Percentiles rank a stretch among this genome's conserved stretches.
Evolutionary conservation across 2,888 invertebrate species (phyloP).

Genomic region (Pasiphila rectangulata): DNA sequence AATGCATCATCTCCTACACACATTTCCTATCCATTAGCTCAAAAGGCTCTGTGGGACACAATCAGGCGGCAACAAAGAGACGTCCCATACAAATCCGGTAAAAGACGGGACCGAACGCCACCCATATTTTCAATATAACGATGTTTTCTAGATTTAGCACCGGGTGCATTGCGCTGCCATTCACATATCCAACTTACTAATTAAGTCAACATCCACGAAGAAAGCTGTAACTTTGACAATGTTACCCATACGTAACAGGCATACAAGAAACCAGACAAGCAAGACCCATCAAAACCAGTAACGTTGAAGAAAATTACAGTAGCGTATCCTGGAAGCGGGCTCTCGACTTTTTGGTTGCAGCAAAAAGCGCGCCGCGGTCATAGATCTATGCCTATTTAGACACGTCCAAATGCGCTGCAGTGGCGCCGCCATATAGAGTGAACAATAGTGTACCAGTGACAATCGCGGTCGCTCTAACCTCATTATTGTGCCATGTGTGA

Average conservation of each 20-base stretch:
- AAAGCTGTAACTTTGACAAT: conserved; percentile 79
- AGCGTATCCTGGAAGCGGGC: conserved; percentile 21
- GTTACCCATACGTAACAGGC: conserved; percentile 75
- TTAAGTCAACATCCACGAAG: conserved; percentile 76
- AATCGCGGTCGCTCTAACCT: conserved; percentile 63
- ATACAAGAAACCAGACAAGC: conserved; percentile 45
- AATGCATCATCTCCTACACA: conserved; percentile 18
- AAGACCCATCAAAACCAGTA: conserved; percentile 38
- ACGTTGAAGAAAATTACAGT: background rate
- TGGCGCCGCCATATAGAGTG: conserved; percentile 75
- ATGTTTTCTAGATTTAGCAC: conserved; percentile 66
- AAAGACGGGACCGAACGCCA: conserved; percentile 52
- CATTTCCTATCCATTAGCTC: conserved; percentile 26
- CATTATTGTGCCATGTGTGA: conserved; percentile 69
- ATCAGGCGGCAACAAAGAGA: conserved; percentile 42
- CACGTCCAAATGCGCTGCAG: conserved; percentile 62
- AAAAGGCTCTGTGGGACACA: conserved; percentile 29
- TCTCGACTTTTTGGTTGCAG: conserved; percentile 45
- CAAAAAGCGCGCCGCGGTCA: conserved; percentile 70
- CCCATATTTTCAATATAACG: conserved; percentile 77
- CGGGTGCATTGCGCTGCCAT: conserved; percentile 76
- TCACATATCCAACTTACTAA: conserved; percentile 80
- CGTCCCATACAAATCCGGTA: conserved; percentile 47
- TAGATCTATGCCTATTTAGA: conserved; percentile 79
- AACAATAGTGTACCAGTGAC: conserved; percentile 76